Evolutionary conservation across 1,140 invertebrate species (phyloP), one percentile per base, ranked within the genome.

Genomic region (Chrysoperla carnea): DNA sequence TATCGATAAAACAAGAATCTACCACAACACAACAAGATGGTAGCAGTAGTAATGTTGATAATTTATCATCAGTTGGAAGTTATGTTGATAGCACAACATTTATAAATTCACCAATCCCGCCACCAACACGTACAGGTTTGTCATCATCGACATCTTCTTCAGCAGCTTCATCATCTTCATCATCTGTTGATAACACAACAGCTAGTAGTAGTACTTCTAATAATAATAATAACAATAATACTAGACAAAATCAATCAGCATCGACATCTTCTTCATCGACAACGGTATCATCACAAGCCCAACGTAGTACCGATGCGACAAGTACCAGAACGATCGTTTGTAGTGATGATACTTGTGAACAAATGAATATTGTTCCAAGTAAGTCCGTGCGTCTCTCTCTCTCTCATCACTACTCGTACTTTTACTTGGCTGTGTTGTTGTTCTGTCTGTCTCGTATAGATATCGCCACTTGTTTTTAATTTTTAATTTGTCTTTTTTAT

Each of bases 21-120:
- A 62, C 64, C 50, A 42, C 41, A 6, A 42, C 38, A 23, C 9
- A 37, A 8, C 11, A 11, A 12, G 3, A 12, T 13, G 31, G n/a
- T 40, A 8, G 23, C 13, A n/a, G 39, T 40, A 52, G 48, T 45
- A 41, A 46, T 35, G 56, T 69, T 5, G 70, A 72, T 43, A 66
- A 61, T 43, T 48, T 72, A n/a, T 66, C 71, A 27, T 60, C 12
- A 5, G 51, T 69, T 6, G 31, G 8, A 11, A 65, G 66, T 47
- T 72, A 71, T 46, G 71, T 73, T 14, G 71, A 73, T 53, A 72
- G 70, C 12, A 74, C 71, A 17, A 74, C 71, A 11, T 74, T 72
- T 51, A 50, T 72, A 36, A 65, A 66, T 53, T 71, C 69, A 45
- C 76, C 75, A 17, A 70, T 69, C 38, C 71, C 51, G 39, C 52